Evolutionary conservation across 2,113 vertebrate genomes (phyloP), one percentile per base, ranked within the genome.

Genomic region (Limanda limanda): DNA sequence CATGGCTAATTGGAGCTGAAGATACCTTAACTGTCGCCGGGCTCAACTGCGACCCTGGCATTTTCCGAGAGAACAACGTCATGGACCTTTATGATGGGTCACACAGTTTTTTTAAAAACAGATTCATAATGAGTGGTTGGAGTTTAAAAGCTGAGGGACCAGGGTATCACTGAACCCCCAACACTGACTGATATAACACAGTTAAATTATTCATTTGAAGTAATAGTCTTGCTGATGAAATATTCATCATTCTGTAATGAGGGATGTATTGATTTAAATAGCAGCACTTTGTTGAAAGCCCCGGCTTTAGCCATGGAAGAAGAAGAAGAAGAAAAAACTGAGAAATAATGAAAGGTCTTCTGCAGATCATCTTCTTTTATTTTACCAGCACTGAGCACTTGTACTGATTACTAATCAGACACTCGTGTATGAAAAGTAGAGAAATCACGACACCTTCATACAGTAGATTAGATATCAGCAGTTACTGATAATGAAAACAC

Each of bases 231-330:
- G 54, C 81, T 87, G 88, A 90, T 94, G 87, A 94, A 94, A 93
- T 91, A 94, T 93, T 92, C 86, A 93, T 90, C 78, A 85, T 81
- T 76, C 78, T 72, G 83, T 93, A 92, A 93, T 92, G 89, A 92
- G 89, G 92, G 80, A 93, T 89, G 86, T 91, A 93, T 93, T 91
- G 92, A 93, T 93, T 94, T 92, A 92, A 93, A 94, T 86, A 92
- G 88, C 77, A 87, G 87, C 73, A 79, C 86, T 91, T 89, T 88
- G 88, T 85, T 84, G 81, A 76, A 90, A 87, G 86, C 63, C 58
- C 40, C 21, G 4, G 80, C 72, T 85, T 81, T 47, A 75, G 48
- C 40, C 23, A 6, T 40, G 27, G 31, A n/a, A 12, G 13, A 20
- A 45, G 45, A 61, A 12, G 11, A 18, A 52, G 45, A 61, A 3